Base-by-base conservation (phyloP, 2,113 vertebrate species). In the Apus apus region DNA sequence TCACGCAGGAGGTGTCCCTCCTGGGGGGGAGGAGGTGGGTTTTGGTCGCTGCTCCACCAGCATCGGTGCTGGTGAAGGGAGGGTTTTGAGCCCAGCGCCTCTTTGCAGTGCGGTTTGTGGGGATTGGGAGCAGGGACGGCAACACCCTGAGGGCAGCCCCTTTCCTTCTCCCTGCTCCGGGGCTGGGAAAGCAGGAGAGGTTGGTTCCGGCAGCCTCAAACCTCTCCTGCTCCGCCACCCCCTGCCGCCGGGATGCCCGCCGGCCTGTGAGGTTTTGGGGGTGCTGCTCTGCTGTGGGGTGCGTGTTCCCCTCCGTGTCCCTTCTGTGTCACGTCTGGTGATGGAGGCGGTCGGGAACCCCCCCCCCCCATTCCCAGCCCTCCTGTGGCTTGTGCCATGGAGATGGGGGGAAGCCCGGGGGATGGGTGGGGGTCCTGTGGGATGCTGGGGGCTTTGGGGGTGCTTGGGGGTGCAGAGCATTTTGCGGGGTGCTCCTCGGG, bases 1-100 rank as follows among this genome's bases (percentile, higher is more conserved):
- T 26, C 0, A 0, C 1, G 8, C 7, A 0, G 46, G 12, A 8
- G 66, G 0, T 2, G 26, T 1, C 8, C 7, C 7, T 13, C 4
- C 3, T 0, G 22, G 36, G 50, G 22, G 13, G 13, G 22, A n/a
- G 10, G 18, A 46, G 74, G 50, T 34, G 61, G 29, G n/a, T 46
- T n/a, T 8, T 1, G 61, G 75, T 22, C 0, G 17, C 51, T 5
- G 22, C 21, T 15, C 29, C 8, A 3, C 18, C 11, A 8, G 20
- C 0, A 3, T 19, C 45, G 20, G 30, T 5, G 62, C 19, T 2
- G 60, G 38, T 26, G 3, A 1, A 1, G 4, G 45, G 25, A 2
- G 0, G 3, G 1, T 60, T 26, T 8, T 2, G 74, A n/a, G 0
- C 0, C 2, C 0, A 20, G 9, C 4, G 5, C 16, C 19, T 23